phyloP scores from a whole-genome alignment of 2,113 vertebrate genomes.

The Pelvicachromis taeniatus region DNA sequence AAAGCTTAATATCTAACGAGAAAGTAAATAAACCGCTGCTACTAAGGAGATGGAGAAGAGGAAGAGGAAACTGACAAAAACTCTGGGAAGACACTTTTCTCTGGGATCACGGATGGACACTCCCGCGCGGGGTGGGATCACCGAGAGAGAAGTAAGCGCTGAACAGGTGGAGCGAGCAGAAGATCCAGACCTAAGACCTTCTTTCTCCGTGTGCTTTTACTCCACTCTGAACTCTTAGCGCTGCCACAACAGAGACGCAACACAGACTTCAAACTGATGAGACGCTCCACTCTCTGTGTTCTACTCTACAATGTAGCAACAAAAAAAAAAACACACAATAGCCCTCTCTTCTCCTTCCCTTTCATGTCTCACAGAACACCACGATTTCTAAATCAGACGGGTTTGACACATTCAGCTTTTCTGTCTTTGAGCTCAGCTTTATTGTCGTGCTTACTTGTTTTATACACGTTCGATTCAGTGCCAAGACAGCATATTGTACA shows the following conservation, averaged over 20 bases:
- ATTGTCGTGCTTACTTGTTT: constrained; percentile 31
- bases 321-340: constrained; percentile 17
- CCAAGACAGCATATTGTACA: constrained; percentile 62
- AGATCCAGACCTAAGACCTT: constrained; percentile 25
- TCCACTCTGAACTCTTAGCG: constrained; percentile 16
- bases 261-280: neutral
- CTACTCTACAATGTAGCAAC: constrained; percentile 72
- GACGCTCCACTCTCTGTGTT: constrained; percentile 22
- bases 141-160: neutral
- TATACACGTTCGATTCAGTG: constrained; percentile 50
- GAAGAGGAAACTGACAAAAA: constrained; percentile 33
- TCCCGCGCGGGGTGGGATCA: constrained; percentile 25
- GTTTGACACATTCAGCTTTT: constrained; percentile 37
- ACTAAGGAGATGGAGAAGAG: constrained; percentile 43
- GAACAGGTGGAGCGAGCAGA: neutral
- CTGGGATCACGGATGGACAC: constrained; percentile 46
- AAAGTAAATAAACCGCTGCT: constrained; percentile 67
- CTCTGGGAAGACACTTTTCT: constrained; percentile 55
- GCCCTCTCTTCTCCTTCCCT: neutral
- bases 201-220: constrained; percentile 22
- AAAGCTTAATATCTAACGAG: constrained; percentile 36
- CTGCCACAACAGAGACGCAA: neutral
- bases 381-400: constrained; percentile 37
- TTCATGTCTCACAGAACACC: constrained; percentile 20
- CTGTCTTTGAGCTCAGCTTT: constrained; percentile 43